These are phyloP conservation scores for Pseudochirops cupreus DNA, from an alignment of 2,797 vertebrate genomes.

Conservation along the genomic window DNA sequence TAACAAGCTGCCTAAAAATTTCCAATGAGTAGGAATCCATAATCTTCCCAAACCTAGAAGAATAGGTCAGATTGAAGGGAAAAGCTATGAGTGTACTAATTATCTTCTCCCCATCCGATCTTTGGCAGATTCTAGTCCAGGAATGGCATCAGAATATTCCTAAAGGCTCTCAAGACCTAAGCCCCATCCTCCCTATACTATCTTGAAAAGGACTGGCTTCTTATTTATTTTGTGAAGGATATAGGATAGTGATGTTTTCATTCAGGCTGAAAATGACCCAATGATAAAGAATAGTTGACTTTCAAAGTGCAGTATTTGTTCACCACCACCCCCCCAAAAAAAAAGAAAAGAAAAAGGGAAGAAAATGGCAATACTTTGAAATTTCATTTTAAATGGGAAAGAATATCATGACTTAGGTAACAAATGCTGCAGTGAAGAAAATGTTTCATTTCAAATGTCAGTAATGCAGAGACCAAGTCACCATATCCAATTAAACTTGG, in stretches of 20 bases:
- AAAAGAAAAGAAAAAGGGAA: not conserved
- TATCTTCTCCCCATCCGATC: not conserved
- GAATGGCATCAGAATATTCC: not conserved
- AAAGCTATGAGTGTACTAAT: not conserved
- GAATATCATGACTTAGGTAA: not conserved
- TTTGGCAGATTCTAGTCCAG: not conserved
- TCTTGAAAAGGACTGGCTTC: not conserved
- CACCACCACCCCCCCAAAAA: no score
- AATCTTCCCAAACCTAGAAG: not conserved
- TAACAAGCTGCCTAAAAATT: not conserved
- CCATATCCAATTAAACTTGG: conserved; percentile 17
- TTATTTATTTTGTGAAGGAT: conserved; percentile 46
- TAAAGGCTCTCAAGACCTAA: not conserved
- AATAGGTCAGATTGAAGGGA: not conserved
- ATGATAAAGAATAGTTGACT: conserved; percentile 28
- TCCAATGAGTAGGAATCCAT: not conserved
- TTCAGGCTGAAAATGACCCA: conserved; percentile 22
- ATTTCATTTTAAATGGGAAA: conserved; percentile 42
- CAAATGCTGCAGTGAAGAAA: conserved; percentile 22
- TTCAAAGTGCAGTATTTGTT: conserved; percentile 24
- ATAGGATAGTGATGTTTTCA: conserved; percentile 18
- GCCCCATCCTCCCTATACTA: not conserved
- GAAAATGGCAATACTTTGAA: not conserved
- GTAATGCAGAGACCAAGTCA: conserved; percentile 10
- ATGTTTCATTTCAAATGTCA: conserved; percentile 35